Evolutionary conservation across 2,888 invertebrate genomes (phyloP), one percentile per base, ranked within the genome.

Genomic region (Epirrhoe tristata): DNA sequence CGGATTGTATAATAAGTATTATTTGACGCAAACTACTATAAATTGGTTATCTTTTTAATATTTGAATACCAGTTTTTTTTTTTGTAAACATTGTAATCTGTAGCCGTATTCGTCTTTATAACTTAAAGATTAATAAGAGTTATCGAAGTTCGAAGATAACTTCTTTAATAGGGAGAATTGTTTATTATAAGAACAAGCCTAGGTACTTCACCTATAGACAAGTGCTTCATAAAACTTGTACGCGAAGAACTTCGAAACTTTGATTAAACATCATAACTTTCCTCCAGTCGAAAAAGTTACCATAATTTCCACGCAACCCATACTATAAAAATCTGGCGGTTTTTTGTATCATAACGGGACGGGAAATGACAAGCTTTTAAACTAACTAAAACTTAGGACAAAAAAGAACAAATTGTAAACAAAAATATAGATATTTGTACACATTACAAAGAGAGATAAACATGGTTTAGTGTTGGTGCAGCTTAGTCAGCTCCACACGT

Each of bases 251-350:
- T 63, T 64, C 59, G 14, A 55, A 75, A 73, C 71, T 73, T 67
- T 71, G 71, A 77, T 77, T 76, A 71, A 62, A 69, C 58, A 60
- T 46, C 68, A 59, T 48, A 69, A 77, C 72, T 69, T 77, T 76
- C 59, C 52, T 64, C 67, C 69, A 72, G 66, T 64, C 80, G 85
- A 87, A 87, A 81, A 84, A 80, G 76, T 81, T 81, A 80, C 81
- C 82, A 80, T 87, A 87, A 89, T 85, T 88, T 84, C 80, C 79
- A 73, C 81, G 79, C 81, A 77, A 82, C 74, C 77, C 72, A 70
- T 61, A 64, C 48, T 53, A 58, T 32, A 60, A 59, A 67, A 62
- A 46, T 31, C 4, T 10, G 12, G 12, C 10, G 1, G 12, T 43
- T 16, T 32, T 10, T 46, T 12, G 52, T 3, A 57, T 31, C 56